Evolutionary conservation across 2,888 invertebrate genomes (phyloP).

Genomic region (Diogma glabrata): DNA sequence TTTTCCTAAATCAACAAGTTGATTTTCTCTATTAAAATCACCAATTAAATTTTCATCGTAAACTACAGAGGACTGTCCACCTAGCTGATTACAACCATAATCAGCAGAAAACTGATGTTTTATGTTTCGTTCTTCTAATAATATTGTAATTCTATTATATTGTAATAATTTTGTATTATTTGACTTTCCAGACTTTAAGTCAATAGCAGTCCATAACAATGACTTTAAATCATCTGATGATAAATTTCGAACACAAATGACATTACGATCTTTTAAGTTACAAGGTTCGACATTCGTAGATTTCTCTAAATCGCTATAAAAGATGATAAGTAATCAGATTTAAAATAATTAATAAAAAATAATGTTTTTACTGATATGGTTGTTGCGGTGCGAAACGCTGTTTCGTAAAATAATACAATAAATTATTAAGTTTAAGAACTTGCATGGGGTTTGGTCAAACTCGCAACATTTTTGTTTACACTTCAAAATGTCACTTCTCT

Average conservation of each 20-base stretch:
- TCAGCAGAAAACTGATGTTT: not conserved
- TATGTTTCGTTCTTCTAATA: not conserved
- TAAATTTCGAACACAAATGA: not conserved
- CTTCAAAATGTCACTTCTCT: too few relatives aligned
- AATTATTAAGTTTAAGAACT: too few relatives aligned
- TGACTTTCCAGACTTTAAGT: not conserved
- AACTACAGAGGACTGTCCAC: not conserved
- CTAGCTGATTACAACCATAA: not conserved
- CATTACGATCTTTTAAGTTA: slow-evolving; percentile 5
- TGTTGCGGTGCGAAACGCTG: too few relatives aligned
- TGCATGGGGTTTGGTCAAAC: too few relatives aligned
- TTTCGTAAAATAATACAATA: too few relatives aligned
- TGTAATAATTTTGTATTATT: not conserved
- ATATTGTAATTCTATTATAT: not conserved
- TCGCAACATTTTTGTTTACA: too few relatives aligned
- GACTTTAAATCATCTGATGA: not conserved
- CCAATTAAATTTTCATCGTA: not conserved
- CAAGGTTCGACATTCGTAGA: not conserved
- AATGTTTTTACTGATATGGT: too few relatives aligned
- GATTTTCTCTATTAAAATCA: not conserved
- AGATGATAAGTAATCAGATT: too few relatives aligned
- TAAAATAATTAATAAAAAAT: too few relatives aligned
- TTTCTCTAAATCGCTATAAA: too few relatives aligned
- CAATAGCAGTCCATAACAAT: not conserved
- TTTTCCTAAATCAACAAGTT: not conserved